These are phyloP conservation scores for Drosophila kepulauana DNA, from an alignment of 1,140 invertebrate genomes.

Conservation along the genomic window DNA sequence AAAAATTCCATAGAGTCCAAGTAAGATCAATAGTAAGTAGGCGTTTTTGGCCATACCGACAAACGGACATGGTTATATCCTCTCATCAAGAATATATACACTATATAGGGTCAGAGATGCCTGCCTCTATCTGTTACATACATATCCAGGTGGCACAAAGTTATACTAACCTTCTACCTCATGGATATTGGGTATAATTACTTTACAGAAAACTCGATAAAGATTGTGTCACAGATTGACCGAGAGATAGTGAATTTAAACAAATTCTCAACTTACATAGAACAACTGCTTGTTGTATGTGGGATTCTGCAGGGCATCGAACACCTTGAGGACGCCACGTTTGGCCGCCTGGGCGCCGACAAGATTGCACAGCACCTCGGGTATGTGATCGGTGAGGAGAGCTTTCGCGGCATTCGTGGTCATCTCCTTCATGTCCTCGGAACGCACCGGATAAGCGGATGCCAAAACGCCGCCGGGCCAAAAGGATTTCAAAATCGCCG, in stretches of 20 bases:
- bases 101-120: too few species aligned
- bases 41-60: too few species aligned
- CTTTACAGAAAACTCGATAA: too few species aligned
- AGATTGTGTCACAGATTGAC: too few species aligned
- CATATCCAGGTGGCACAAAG: too few species aligned
- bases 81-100: too few species aligned
- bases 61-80: too few species aligned
- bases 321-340: constrained; percentile 93
- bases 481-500: constrained; percentile 93
- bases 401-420: constrained; percentile 84
- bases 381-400: constrained; percentile 89
- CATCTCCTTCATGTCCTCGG: constrained; percentile 89
- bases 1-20: too few species aligned
- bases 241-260: not conserved
- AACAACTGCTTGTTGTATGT: constrained; percentile 96
- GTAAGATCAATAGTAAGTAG: too few species aligned
- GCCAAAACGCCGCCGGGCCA: constrained; percentile 93
- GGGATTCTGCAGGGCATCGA: constrained; percentile 94
- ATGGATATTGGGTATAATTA: too few species aligned
- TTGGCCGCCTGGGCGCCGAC: constrained; percentile 94
- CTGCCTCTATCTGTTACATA: too few species aligned
- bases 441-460: constrained; percentile 86
- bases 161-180: too few species aligned
- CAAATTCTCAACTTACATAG: constrained; percentile 85
- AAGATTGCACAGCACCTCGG: constrained; percentile 92